These are phyloP conservation scores for Labeo rohita DNA, from an alignment of 2,113 vertebrate species.

Conservation along the genomic window DNA sequence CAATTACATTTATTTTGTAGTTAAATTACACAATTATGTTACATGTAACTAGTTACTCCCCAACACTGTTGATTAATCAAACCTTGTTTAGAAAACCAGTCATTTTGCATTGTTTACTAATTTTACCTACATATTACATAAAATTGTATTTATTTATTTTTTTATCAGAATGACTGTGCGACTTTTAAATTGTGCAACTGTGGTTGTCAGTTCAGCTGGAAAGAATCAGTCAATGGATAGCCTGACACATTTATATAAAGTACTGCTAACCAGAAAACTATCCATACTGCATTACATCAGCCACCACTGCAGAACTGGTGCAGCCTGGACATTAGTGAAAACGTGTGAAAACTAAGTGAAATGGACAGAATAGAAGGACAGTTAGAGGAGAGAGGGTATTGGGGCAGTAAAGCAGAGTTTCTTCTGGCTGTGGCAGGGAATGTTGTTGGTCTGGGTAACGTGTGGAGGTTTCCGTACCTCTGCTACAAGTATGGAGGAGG, in stretches of 20 bases:
- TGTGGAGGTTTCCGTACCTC: constrained; percentile 79
- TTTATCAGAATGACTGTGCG: not conserved
- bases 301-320: not conserved
- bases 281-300: not conserved
- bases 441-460: constrained; percentile 75
- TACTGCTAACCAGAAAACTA: not conserved
- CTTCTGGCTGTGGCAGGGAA: constrained; percentile 75
- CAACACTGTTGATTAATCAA: not conserved
- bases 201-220: not conserved
- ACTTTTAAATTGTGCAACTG: not conserved
- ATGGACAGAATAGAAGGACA: constrained; percentile 24
- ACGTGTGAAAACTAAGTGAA: not conserved
- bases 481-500: constrained; percentile 81
- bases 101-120: not conserved
- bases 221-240: constrained; percentile 12
- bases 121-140: not conserved
- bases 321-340: not conserved
- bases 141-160: not conserved
- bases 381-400: constrained; percentile 72
- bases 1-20: no score
- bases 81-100: not conserved
- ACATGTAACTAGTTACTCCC: no score
- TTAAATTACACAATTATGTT: no score
- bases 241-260: not conserved
- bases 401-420: constrained; percentile 73